Conservation (phyloP, 2,888 invertebrate species). For the Acrobasis consociella region DNA sequence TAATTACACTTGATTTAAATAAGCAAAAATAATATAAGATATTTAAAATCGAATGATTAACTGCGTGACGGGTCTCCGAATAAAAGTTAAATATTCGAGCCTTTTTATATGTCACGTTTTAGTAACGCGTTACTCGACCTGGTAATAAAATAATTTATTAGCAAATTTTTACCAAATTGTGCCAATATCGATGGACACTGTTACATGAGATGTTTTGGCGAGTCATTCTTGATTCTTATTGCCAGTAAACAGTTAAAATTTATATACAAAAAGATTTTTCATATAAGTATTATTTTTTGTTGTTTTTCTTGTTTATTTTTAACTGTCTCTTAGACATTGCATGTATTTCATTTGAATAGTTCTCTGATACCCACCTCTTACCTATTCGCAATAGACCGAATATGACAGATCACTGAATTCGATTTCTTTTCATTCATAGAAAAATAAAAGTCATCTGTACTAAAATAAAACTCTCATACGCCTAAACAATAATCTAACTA, state of each 20-base stretch:
- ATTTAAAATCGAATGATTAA: neutral
- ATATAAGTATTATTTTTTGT: too few species aligned
- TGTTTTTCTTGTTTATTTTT: too few species aligned
- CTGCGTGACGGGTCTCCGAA: neutral
- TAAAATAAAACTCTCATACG: slow-evolving; percentile 36
- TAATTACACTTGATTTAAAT: neutral
- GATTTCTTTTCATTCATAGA: slow-evolving; percentile 30
- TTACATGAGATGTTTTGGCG: neutral
- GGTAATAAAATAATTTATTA: too few species aligned
- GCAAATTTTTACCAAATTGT: too few species aligned
- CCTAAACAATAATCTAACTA: slow-evolving; percentile 45
- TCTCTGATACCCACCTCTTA: neutral
- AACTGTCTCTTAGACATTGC: too few species aligned
- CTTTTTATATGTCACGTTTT: neutral
- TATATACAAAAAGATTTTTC: neutral
- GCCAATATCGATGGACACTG: neutral
- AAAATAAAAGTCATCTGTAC: slow-evolving; percentile 37
- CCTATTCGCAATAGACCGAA: slow-evolving; percentile 1
- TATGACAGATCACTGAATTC: slow-evolving; percentile 23
- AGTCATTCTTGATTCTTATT: neutral
- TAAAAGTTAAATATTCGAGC: neutral
- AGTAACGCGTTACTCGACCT: too few species aligned
- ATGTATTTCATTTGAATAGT: neutral
- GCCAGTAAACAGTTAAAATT: neutral
- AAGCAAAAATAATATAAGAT: neutral